Percentiles rank a stretch among this genome's conserved stretches.
Conservation (phyloP, 2,888 invertebrate genomes). For the Mythimna albipuncta region DNA sequence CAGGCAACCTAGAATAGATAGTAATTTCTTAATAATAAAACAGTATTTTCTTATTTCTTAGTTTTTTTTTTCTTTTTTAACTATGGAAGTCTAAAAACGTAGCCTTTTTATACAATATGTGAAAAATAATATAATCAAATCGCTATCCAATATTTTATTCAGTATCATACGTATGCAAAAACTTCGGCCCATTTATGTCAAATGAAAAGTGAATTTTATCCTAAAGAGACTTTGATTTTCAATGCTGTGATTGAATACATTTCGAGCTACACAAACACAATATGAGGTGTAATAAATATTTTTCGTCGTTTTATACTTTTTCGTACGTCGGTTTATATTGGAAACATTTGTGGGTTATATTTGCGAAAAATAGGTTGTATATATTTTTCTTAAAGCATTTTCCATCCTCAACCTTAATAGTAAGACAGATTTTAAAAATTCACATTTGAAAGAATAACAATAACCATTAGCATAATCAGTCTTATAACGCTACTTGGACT, state of each 20-base stretch:
- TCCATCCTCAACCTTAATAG: too few relatives aligned
- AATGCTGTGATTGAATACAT: constrained; percentile 3
- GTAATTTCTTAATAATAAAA: too few relatives aligned
- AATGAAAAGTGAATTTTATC: not conserved
- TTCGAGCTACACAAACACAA: not conserved
- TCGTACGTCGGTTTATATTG: not conserved
- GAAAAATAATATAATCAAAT: not conserved
- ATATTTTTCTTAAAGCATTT: too few relatives aligned
- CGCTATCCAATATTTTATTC: not conserved
- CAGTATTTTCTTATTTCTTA: too few relatives aligned
- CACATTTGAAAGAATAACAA: too few relatives aligned
- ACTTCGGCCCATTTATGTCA: not conserved
- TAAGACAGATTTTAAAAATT: too few relatives aligned
- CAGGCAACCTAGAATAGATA: too few relatives aligned
- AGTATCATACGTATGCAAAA: not conserved
- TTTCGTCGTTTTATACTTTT: not conserved
- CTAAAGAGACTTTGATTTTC: constrained; percentile 8
- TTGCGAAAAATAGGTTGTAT: too few relatives aligned
- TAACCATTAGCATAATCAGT: too few relatives aligned
- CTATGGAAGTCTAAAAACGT: not conserved
- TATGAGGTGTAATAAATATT: not conserved
- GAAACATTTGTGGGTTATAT: not conserved
- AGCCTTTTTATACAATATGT: too few relatives aligned
- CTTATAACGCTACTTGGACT: too few relatives aligned
- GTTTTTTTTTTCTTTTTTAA: too few relatives aligned